Evolutionary conservation across 1,140 invertebrate genomes (phyloP), one percentile per base, ranked within the genome.

Genomic region (Druon quercuslanigerum): DNA sequence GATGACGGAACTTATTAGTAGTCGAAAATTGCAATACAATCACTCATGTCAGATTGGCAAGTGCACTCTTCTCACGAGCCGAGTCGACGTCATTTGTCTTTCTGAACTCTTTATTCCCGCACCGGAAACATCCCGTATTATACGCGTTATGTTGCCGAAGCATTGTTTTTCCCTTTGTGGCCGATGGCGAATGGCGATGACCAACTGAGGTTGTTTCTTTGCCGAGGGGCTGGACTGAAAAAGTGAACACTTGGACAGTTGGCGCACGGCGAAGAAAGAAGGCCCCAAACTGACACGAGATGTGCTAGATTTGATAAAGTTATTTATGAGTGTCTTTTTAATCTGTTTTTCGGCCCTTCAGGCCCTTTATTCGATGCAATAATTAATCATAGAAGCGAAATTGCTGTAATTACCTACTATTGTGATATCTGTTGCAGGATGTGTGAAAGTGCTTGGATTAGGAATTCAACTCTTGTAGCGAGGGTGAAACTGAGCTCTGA

Each of bases 181-280:
- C 60, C 33, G 60, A 66, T 66, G 60, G 60, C 60, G 33, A 66
- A 66, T 66, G 60, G 60, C 60, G 60, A 66, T 66, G 60, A 33
- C 20, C 60, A 66, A 66, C 60, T 66, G 60, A 66, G 60, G 60
- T 40, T 66, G 33, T 66, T 66, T 66, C 25, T 66, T 66, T 66
- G 4, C 25, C 33, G 25, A 33, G 25, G 60, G 33, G 25, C 25
- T 66, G 25, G 33, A 66, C 33, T 40, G 11, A 33, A 66, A 33
- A 16, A 33, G 25, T 33, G 60, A 66, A 66, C 60, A 66, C 40
- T 66, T 66, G 25, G 60, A 40, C 25, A 60, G 57, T 60, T 60
- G 57, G 57, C 60, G 25, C 14, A 40, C 40, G 60, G 25, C 25
- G 20, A 60, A 60, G 14, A 16, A 40, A 66, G 57, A 14, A 40